These are phyloP conservation scores for Podarcis siculus DNA, from an alignment of 2,797 vertebrate genomes.

Conservation along the genomic window DNA sequence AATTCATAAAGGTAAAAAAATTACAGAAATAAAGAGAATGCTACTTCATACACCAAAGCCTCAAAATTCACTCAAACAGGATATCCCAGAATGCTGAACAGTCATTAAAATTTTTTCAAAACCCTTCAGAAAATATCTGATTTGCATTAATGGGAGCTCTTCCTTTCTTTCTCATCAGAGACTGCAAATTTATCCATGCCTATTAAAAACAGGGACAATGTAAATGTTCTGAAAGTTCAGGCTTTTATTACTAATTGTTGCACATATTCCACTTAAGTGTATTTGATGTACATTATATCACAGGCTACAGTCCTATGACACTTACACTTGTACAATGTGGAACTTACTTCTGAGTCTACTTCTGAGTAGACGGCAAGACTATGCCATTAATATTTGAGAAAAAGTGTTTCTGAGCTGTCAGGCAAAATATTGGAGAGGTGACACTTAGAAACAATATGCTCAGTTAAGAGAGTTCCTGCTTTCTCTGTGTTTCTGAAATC, in stretches of 20 bases:
- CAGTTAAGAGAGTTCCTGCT: neutral
- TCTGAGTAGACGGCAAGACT: neutral
- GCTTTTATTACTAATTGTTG: constrained; percentile 26
- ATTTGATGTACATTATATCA: neutral
- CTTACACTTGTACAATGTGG: constrained; percentile 13
- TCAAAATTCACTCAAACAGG: constrained; percentile 33
- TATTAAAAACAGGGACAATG: neutral
- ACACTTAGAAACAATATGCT: neutral
- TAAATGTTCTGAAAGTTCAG: constrained; percentile 17
- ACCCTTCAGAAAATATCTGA: neutral
- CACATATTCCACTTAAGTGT: constrained; percentile 25
- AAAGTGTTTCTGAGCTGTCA: neutral
- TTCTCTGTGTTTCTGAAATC: neutral
- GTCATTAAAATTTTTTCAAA: constrained; percentile 26
- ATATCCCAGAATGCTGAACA: constrained; percentile 25
- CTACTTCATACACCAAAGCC: constrained; percentile 27
- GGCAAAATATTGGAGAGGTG: neutral
- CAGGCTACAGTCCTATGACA: neutral
- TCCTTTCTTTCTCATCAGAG: constrained; percentile 19
- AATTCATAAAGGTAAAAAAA: constrained; percentile 11
- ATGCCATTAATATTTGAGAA: neutral
- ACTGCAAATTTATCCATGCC: accelerated
- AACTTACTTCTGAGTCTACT: constrained; percentile 44
- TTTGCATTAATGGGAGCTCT: neutral
- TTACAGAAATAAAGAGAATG: constrained; percentile 40